Evolutionary conservation across 2,888 invertebrate genomes (phyloP).

Genomic region (Caenorhabditis sp.): DNA sequence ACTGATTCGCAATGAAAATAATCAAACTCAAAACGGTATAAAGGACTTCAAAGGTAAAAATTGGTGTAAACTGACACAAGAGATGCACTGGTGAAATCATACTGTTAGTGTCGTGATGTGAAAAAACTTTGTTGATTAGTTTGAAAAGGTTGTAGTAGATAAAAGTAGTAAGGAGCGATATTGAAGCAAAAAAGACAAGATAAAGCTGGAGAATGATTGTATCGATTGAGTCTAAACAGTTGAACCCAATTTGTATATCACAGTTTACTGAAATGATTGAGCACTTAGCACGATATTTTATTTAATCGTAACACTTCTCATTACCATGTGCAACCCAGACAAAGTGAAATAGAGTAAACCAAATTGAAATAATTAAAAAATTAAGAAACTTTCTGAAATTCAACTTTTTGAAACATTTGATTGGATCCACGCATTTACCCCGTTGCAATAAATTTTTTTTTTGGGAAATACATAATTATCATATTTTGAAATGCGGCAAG

Average conservation of each 20-base stretch:
- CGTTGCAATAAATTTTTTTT: not conserved
- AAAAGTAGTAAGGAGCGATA: not conserved
- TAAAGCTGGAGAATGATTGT: not conserved
- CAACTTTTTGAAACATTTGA: not conserved
- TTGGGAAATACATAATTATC: not conserved
- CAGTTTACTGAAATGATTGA: slow-evolving; percentile 13
- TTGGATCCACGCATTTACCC: not conserved
- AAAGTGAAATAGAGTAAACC: not conserved
- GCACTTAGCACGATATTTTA: too few species aligned
- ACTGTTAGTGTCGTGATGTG: too few species aligned
- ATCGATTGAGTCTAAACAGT: not conserved
- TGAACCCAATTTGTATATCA: not conserved
- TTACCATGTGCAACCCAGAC: not conserved
- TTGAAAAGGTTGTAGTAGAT: slow-evolving; percentile 5
- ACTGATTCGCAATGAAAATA: not conserved
- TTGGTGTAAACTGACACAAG: slow-evolving; percentile 1
- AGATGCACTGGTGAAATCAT: not conserved
- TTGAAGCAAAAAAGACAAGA: not conserved
- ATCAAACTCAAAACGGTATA: not conserved
- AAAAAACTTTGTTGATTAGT: not conserved
- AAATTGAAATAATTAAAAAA: not conserved
- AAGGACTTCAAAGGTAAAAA: not conserved
- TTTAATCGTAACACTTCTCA: too few species aligned
- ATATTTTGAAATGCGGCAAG: slow-evolving; percentile 5
- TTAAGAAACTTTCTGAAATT: slow-evolving; percentile 1